Base-by-base conservation (phyloP, 2,888 invertebrate species). In the Tinea pellionella region DNA sequence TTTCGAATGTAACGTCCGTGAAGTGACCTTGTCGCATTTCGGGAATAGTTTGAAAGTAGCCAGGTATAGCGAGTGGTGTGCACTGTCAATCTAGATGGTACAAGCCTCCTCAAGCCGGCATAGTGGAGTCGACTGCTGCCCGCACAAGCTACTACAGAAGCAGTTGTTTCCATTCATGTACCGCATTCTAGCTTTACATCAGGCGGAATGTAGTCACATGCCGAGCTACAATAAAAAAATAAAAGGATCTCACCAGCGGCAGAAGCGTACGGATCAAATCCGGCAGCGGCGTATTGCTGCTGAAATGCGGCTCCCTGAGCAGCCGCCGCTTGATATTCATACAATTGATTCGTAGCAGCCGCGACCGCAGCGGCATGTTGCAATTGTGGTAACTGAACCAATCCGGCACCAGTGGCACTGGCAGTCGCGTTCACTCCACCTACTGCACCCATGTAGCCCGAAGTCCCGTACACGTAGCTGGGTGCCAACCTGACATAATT, bases 251-350 rank as follows among this genome's bases (percentile, higher is more conserved):
- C 75, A 91, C 91, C 91, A 74, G 93, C 92, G 64, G 93, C 92
- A 63, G 91, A 91, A 63, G 92, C 91, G 74, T 93, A 94, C 0
- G 93, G 92, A 69, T 93, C 93, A 66, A 93, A 92, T 62, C 93
- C 92, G 65, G 92, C 92, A 61, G 93, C 90, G 61, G 93, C 90
- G 68, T 93, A 92, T 67, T 93, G 92, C 64, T 92, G 92, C 60
- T 92, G 92, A 71, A 92, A 93, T 1, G 92, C 91, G 77, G 91
- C 89, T 6, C 90, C 90, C 47, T 93, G 93, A 1, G 93, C 93
- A 2, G 92, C 92, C 0, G 92, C 92, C 12, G 91, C 91, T 71
- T 94, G 94, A 78, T 94, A 94, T 83, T 94, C 94, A 74, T 94
- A 94, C 72, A 94, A 91, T 72, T 94, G 93, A 69, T 92, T 92